Base-by-base conservation (phyloP, 2,888 invertebrate species). In the Osmoderma eremita region DNA sequence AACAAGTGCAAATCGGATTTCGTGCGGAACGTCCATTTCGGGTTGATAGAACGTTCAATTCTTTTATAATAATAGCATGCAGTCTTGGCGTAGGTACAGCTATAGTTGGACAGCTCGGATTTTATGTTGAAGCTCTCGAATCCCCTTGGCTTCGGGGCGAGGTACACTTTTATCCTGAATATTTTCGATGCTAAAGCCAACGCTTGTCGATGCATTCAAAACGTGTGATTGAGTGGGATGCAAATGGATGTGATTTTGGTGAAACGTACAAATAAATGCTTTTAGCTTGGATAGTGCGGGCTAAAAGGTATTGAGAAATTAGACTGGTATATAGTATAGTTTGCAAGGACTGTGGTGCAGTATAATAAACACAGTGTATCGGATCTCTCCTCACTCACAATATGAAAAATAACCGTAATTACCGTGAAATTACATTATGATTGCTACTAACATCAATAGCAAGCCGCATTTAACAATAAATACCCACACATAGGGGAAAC, bases 1-100 rank as follows among this genome's bases (percentile, higher is more conserved):
- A 30, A 5, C 30, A 30, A 30, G 30, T 30, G 30, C 30, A 2
- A 30, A 30, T 30, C 30, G 8, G 30, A 8, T 6, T 30, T 30
- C n/a, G 13, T 24, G 24, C 24, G 8, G 3, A 24, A 22, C 13
- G 13, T 50, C 50, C 50, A 13, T 50, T 50, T 13, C 12, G 12
- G 24, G 13, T 22, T n/a, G 50, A 50, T 50, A 22, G 50, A 50
- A 24, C 24, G 50, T 50, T 30, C 22, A 50, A 22, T 50, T n/a
- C 12, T 3, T 24, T 24, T 50, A n/a, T 50, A 50, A 50, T 22
- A 1, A 50, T 4, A n/a, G 24, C 50, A n/a, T 50, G 50, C 30
- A 24, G 50, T 13, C 24, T 50, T 50, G 22, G 50, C 24, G 24
- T 24, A 24, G n/a, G 22, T 50, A 50, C 50, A 42, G 42, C 12